A percentile compares a stretch with the other conserved stretches of the same genome.
Conservation (phyloP, 92 coral and sea anemone species). For the Porites lobata region DNA sequence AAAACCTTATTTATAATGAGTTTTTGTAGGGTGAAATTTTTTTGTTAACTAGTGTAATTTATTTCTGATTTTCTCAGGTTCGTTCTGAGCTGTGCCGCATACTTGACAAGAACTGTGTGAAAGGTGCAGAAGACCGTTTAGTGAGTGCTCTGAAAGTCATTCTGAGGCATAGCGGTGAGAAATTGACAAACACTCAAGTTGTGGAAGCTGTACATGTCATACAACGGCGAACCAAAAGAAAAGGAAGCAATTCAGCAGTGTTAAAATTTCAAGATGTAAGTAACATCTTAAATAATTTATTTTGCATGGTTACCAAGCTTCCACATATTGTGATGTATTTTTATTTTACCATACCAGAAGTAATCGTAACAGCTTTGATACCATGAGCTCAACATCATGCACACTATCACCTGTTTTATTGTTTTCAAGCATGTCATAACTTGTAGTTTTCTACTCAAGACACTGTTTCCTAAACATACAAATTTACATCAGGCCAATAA, state of each 20-base stretch:
- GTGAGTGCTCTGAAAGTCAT: neutral
- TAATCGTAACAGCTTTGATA: neutral
- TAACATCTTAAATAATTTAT: neutral
- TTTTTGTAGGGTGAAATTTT: neutral
- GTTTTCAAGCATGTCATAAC: slow-evolving; percentile 25
- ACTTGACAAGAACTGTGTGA: neutral
- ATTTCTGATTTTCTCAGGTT: slow-evolving; percentile 21
- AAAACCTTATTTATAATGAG: neutral
- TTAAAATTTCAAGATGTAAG: slow-evolving; percentile 49
- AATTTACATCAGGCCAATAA: slow-evolving; percentile 16
- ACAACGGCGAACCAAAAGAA: slow-evolving; percentile 29
- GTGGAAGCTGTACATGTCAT: slow-evolving; percentile 30
- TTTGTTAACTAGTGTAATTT: neutral
- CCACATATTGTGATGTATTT: neutral
- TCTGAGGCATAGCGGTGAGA: neutral
- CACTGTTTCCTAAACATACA: slow-evolving; percentile 11
- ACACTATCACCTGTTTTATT: slow-evolving; percentile 7
- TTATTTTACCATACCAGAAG: neutral
- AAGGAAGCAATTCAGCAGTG: slow-evolving; percentile 12
- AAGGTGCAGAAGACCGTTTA: slow-evolving; percentile 21
- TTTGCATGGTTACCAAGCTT: neutral
- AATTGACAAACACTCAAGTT: slow-evolving; percentile 23
- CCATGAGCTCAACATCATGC: neutral
- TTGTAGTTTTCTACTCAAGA: slow-evolving; percentile 23
- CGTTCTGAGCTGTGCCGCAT: slow-evolving; percentile 25